Evolutionary conservation across 2,113 vertebrate genomes (phyloP).

Genomic region (Vulpes lagopus): DNA sequence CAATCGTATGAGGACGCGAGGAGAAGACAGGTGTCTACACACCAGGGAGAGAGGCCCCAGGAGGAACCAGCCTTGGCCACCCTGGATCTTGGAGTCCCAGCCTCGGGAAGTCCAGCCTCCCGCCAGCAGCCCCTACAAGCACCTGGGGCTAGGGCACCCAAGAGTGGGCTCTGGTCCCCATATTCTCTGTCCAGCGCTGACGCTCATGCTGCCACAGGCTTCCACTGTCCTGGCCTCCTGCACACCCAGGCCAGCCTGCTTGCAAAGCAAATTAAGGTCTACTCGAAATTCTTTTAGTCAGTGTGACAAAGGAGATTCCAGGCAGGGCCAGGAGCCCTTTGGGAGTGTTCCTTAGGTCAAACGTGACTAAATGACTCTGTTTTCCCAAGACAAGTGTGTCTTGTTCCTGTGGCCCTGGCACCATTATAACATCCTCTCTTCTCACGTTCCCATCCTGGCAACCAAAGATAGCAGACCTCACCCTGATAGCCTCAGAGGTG

Average conservation of each 20-base stretch:
- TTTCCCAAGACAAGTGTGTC: background rate
- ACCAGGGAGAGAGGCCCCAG: background rate
- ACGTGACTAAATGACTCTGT: background rate
- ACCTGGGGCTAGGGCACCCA: background rate
- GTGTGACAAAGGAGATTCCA: background rate
- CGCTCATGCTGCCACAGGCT: accelerated
- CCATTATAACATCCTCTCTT: background rate
- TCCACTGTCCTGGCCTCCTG: background rate
- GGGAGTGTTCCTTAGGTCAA: background rate
- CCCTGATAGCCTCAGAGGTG: background rate
- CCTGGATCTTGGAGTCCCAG: background rate
- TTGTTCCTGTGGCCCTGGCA: background rate
- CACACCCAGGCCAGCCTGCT: background rate
- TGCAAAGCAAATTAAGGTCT: background rate
- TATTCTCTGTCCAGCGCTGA: background rate
- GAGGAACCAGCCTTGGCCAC: too few species aligned
- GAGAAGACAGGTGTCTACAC: accelerated
- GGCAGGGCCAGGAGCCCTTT: background rate
- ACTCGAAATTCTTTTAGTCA: background rate
- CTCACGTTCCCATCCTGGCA: background rate
- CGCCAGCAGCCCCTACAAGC: background rate
- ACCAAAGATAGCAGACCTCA: background rate
- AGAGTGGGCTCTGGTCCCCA: background rate
- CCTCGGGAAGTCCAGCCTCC: background rate
- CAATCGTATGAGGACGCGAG: accelerated